A percentile compares a stretch with the other conserved stretches of the same genome.
Conservation (phyloP, 1,140 invertebrate genomes). For the Drosophila nikananu region DNA sequence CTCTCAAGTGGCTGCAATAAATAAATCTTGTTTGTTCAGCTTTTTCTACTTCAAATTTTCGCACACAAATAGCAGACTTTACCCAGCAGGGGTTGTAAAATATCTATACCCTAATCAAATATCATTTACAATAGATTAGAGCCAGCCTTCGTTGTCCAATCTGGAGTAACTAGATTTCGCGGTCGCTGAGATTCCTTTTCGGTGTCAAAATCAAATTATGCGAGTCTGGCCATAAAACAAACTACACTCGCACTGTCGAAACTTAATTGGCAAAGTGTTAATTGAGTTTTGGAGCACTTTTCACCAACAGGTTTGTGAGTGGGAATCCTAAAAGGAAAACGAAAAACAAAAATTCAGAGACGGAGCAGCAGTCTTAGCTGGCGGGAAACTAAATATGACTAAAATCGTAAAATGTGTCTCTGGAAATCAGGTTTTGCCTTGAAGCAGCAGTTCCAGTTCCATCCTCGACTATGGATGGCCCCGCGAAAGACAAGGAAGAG, state of each 20-base stretch:
- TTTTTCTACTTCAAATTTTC: not conserved
- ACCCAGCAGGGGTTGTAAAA: not conserved
- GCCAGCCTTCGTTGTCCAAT: slow-evolving; percentile 21
- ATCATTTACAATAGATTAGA: not conserved
- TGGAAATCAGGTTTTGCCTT: slow-evolving; percentile 7
- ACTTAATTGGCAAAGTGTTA: slow-evolving; percentile 55
- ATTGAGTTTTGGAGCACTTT: slow-evolving; percentile 48
- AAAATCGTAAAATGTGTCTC: slow-evolving; percentile 67
- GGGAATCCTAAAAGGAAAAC: slow-evolving; percentile 33
- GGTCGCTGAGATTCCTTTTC: slow-evolving; percentile 48
- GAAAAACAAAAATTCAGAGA: slow-evolving; percentile 5
- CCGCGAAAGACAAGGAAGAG: slow-evolving; percentile 5
- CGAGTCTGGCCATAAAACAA: slow-evolving; percentile 32
- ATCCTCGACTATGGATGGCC: slow-evolving; percentile 48
- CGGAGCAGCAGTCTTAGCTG: slow-evolving; percentile 39
- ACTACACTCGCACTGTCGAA: slow-evolving; percentile 16
- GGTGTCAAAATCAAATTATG: slow-evolving; percentile 49
- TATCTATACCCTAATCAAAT: not conserved
- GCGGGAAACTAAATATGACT: slow-evolving; percentile 48
- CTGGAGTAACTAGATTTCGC: slow-evolving; percentile 27
- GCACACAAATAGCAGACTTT: slow-evolving; percentile 8
- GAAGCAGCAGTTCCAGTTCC: slow-evolving; percentile 29
- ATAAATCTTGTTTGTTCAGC: not conserved
- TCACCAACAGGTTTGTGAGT: slow-evolving; percentile 48
- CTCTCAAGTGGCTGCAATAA: not conserved